Base-by-base conservation (phyloP, 2,797 vertebrate species). In the Sebastolobus alascanus region DNA sequence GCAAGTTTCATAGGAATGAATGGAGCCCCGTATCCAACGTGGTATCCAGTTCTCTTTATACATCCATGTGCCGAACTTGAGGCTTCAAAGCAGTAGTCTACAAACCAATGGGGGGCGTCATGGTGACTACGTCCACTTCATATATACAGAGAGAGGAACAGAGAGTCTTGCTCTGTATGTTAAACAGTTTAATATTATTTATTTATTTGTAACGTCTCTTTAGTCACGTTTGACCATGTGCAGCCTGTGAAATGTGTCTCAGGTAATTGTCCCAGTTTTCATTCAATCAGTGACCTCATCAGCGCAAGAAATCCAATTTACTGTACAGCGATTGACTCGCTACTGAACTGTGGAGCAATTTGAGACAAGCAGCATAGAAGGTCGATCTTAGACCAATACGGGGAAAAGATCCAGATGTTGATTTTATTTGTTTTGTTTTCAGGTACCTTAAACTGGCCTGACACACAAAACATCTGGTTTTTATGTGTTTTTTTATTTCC, bases 391-490 rank as follows among this genome's bases (percentile, higher is more conserved):
- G 22, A 78, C n/a, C 37, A 37, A 35, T 2, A 25, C 5, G 1
- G 2, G 12, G 4, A n/a, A 33, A 27, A 46, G 12, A 60, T 20
- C 1, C 31, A 3, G 25, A 58, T n/a, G 18, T 52, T 52, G 14
- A 18, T 46, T 46, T 46, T 46, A 46, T 46, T 46, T 38, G 38
- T 33, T 13, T 22, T n/a, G 43, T 46, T 66, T 55, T 40, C 50
- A 3, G 8, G 14, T 61, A 7, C 8, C 20, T 38, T 20, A 55
- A 74, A 29, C 54, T 37, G 35, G 7, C 14, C 46, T 27, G 40
- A 37, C 54, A 22, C 50, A 38, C 9, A 9, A 52, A 83, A 35
- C 13, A 56, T 75, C 69, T 55, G 86, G 18, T 82, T 68, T 83
- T 25, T 8, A 27, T 31, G 50, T 40, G 27, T 14, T 31, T 9